Evolutionary conservation across 2,888 invertebrate genomes (phyloP).

Genomic region (Linyphia triangularis): DNA sequence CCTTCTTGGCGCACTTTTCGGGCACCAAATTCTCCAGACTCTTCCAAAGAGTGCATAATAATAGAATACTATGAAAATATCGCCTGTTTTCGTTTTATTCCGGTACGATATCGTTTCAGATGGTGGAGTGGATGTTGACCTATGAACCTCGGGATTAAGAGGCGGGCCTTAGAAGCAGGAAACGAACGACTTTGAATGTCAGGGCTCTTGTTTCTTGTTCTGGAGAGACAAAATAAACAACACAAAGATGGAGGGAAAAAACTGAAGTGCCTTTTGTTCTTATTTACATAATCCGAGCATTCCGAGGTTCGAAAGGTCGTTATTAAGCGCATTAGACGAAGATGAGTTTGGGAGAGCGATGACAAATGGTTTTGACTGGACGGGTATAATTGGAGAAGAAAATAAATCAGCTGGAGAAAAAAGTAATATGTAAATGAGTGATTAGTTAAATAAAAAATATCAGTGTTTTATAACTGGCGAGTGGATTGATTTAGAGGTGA

Average conservation of each 20-base stretch:
- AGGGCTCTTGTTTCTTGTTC: constrained; percentile 16
- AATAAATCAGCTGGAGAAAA: background rate
- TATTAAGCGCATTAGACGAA: background rate
- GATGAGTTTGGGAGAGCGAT: background rate
- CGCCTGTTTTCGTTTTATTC: constrained; percentile 1
- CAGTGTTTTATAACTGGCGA: no score
- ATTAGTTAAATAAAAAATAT: no score
- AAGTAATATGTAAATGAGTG: background rate
- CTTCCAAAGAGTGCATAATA: background rate
- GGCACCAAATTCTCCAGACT: background rate
- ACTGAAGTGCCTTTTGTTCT: constrained; percentile 2
- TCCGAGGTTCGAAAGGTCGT: constrained; percentile 8
- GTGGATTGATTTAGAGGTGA: background rate
- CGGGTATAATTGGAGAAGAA: background rate
- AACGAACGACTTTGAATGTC: constrained; percentile 12
- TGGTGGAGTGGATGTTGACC: constrained; percentile 20
- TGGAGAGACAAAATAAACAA: background rate
- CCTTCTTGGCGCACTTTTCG: background rate
- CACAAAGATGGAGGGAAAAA: background rate
- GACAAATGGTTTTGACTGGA: background rate
- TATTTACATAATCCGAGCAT: constrained; percentile 35
- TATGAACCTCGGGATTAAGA: constrained; percentile 9
- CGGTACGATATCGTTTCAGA: constrained; percentile 31
- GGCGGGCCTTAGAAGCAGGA: constrained; percentile 49
- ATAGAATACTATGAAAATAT: background rate